Evolutionary conservation across 2,888 invertebrate species (phyloP).

Genomic region (Panopea generosa): DNA sequence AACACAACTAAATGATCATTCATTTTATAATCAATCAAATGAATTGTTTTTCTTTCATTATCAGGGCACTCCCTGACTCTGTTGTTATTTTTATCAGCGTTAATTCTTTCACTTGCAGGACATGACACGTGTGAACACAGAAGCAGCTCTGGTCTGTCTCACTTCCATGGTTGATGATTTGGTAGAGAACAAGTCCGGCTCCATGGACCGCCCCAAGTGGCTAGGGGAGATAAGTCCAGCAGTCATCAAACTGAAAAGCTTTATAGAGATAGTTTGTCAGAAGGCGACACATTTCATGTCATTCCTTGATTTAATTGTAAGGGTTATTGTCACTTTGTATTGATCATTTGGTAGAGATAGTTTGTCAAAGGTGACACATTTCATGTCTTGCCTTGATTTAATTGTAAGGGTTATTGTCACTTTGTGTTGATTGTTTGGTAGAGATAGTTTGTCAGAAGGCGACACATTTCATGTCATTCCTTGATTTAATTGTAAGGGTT

Average conservation of each 20-base stretch:
- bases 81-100: too few relatives aligned
- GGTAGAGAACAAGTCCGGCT: slow-evolving; percentile 56
- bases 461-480: slow-evolving; percentile 90
- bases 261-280: slow-evolving; percentile 79
- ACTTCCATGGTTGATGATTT: slow-evolving; percentile 93
- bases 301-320: slow-evolving; percentile 82
- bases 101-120: too few relatives aligned
- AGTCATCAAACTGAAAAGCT: slow-evolving; percentile 90
- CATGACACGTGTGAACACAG: slow-evolving; percentile 93
- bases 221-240: slow-evolving; percentile 92
- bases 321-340: too few relatives aligned
- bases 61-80: too few relatives aligned
- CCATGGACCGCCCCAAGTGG: slow-evolving; percentile 87
- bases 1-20: too few relatives aligned
- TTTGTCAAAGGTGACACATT: slow-evolving; percentile 90
- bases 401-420: slow-evolving; percentile 78
- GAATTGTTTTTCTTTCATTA: too few relatives aligned
- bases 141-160: slow-evolving; percentile 94
- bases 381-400: slow-evolving; percentile 87
- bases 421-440: too few relatives aligned
- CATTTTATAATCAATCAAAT: too few relatives aligned
- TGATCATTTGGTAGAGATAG: slow-evolving; percentile 80
- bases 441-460: slow-evolving; percentile 87
- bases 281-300: slow-evolving; percentile 93
- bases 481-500: slow-evolving; percentile 80